Percentiles rank a stretch among this genome's conserved stretches.
Conservation (phyloP, 2,797 vertebrate species). For the Muscicapa comitata region DNA sequence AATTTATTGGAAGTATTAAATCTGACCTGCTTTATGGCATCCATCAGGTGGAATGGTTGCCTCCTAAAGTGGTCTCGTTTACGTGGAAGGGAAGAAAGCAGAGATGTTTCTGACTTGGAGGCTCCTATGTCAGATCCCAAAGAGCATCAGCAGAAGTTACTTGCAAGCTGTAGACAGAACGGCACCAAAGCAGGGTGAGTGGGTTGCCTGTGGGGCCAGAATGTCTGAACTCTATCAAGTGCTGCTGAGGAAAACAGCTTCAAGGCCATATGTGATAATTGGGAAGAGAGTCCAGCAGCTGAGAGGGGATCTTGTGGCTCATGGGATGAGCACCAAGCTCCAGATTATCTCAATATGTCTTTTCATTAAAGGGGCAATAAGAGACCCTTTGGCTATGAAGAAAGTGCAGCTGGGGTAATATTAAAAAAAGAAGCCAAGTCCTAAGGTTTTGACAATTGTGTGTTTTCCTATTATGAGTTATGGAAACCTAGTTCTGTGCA, state of each 20-base stretch:
- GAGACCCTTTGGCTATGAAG: background rate
- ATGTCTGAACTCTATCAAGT: background rate
- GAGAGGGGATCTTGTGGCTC: background rate
- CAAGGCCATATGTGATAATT: background rate
- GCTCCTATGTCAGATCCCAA: background rate
- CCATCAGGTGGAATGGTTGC: background rate
- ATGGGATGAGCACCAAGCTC: background rate
- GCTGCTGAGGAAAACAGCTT: background rate
- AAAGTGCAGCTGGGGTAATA: background rate
- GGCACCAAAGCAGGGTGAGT: background rate
- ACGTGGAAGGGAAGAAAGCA: background rate
- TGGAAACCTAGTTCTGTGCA: conserved; percentile 34
- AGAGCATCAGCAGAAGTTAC: background rate
- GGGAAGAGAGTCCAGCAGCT: background rate
- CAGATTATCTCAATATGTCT: background rate
- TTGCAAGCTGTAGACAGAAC: background rate
- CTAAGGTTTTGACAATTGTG: background rate
- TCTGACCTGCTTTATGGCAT: background rate
- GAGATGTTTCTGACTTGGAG: background rate
- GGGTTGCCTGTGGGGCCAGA: background rate
- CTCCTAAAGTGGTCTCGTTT: background rate
- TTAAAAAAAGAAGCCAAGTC: background rate
- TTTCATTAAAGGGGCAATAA: background rate
- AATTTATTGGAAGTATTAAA: background rate
- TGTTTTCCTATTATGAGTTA: background rate